Evolutionary conservation across 2,797 vertebrate genomes (phyloP).

Genomic region (Fistularia tabacaria): DNA sequence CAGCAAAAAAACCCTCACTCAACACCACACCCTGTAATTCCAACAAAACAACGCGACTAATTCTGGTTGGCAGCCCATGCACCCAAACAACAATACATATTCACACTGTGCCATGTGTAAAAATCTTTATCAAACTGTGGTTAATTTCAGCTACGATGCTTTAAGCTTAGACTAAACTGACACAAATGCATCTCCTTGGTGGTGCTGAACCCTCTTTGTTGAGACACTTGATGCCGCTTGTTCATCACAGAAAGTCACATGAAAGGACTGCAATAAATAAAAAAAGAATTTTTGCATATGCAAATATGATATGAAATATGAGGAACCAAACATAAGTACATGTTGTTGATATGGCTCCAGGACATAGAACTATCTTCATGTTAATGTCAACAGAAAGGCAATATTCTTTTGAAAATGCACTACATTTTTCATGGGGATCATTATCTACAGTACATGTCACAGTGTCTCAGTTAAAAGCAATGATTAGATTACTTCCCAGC

Average conservation of each 20-base stretch:
- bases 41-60: constrained; percentile 63
- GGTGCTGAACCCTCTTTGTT: constrained; percentile 63
- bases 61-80: constrained; percentile 60
- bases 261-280: constrained; percentile 63
- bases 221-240: constrained; percentile 72
- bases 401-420: constrained; percentile 70
- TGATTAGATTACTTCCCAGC: constrained; percentile 68
- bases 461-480: constrained; percentile 64
- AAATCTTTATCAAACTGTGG: constrained; percentile 69
- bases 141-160: constrained; percentile 64
- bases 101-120: constrained; percentile 56
- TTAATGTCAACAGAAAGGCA: constrained; percentile 70
- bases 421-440: constrained; percentile 72
- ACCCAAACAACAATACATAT: constrained; percentile 61
- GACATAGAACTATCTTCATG: constrained; percentile 74
- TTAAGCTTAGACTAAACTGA: constrained; percentile 61
- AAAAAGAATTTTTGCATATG: constrained; percentile 70
- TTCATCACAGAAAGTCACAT: constrained; percentile 72
- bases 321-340: constrained; percentile 66
- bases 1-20: constrained; percentile 56
- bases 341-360: constrained; percentile 71
- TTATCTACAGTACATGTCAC: constrained; percentile 70
- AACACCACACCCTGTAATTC: constrained; percentile 56
- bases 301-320: constrained; percentile 68
- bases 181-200: constrained; percentile 63